These are phyloP conservation scores for Limnothrissa miodon DNA, from an alignment of 2,113 vertebrate species.

Conservation along the genomic window DNA sequence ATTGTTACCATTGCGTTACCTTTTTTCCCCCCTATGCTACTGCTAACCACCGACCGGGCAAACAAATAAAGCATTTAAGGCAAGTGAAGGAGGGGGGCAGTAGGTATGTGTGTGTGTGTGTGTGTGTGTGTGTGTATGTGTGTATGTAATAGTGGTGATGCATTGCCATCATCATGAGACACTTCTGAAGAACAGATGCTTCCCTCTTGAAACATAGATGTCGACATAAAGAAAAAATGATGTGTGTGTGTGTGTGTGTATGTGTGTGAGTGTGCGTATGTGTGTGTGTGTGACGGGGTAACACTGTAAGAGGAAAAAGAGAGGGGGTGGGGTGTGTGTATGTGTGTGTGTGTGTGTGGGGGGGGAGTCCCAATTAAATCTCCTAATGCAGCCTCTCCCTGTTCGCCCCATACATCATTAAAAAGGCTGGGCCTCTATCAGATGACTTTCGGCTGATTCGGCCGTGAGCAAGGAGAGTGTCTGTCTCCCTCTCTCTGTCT, in stretches of 20 bases:
- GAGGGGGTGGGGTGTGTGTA: too few relatives aligned
- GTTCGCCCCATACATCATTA: conserved; percentile 50
- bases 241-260: background rate
- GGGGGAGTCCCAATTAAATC: conserved; percentile 45
- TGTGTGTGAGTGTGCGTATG: background rate
- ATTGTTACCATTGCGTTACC: background rate
- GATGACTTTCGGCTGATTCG: conserved; percentile 48
- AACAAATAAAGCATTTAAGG: conserved; percentile 45
- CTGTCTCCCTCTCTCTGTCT: background rate
- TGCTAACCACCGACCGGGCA: conserved; percentile 33
- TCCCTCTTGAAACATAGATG: conserved; percentile 35
- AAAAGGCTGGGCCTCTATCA: conserved; percentile 46
- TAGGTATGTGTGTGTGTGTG: conserved; percentile 12
- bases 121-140: background rate
- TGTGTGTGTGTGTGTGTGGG: background rate
- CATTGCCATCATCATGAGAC: conserved; percentile 47
- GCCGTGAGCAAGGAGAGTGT: background rate
- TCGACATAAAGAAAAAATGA: conserved; percentile 1
- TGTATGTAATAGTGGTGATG: background rate
- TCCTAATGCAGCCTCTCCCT: conserved; percentile 42
- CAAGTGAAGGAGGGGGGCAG: conserved; percentile 14
- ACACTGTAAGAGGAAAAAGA: background rate
- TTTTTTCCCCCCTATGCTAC: too few relatives aligned
- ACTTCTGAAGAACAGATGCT: conserved; percentile 51
- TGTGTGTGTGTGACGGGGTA: background rate